phyloP scores from a whole-genome alignment of 2,888 invertebrate species.

The Temnothorax rugatulus region DNA sequence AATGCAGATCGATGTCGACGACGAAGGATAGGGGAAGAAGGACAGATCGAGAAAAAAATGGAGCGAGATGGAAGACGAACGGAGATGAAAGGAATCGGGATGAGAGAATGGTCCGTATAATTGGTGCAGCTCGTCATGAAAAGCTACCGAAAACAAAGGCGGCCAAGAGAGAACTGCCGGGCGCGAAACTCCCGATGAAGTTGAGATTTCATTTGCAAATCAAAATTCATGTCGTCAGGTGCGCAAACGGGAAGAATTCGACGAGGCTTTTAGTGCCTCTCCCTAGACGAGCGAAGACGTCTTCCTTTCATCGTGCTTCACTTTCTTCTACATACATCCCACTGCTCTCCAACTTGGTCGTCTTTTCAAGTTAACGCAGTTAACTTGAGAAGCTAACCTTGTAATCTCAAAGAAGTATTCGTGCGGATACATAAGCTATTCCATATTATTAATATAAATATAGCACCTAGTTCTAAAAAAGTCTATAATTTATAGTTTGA shows the following conservation, averaged over 20 bases:
- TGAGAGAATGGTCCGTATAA: constrained; percentile 61
- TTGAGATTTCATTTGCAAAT: constrained; percentile 71
- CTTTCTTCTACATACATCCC: not conserved
- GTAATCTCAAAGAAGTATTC: not conserved
- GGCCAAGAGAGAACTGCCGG: constrained; percentile 51
- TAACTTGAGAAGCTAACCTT: constrained; percentile 4
- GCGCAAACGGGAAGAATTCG: constrained; percentile 54
- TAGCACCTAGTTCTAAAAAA: not conserved
- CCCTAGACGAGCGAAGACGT: not conserved
- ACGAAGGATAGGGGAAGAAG: not conserved
- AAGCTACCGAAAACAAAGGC: constrained; percentile 63
- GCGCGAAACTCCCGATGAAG: constrained; percentile 39
- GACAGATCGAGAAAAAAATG: constrained; percentile 34
- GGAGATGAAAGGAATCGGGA: constrained; percentile 4
- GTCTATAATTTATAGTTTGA: not conserved
- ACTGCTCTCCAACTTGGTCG: not conserved
- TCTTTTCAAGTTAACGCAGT: not conserved
- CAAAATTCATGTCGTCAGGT: constrained; percentile 65
- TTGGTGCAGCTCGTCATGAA: constrained; percentile 60
- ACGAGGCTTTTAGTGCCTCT: constrained; percentile 42
- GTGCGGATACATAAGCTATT: not conserved
- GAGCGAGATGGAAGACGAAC: not conserved
- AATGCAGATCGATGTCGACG: constrained; percentile 34
- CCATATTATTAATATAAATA: not conserved
- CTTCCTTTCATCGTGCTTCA: constrained; percentile 9